These are phyloP conservation scores for Typhlomys cinereus DNA, from an alignment of 2,113 vertebrate genomes.

Conservation along the genomic window DNA sequence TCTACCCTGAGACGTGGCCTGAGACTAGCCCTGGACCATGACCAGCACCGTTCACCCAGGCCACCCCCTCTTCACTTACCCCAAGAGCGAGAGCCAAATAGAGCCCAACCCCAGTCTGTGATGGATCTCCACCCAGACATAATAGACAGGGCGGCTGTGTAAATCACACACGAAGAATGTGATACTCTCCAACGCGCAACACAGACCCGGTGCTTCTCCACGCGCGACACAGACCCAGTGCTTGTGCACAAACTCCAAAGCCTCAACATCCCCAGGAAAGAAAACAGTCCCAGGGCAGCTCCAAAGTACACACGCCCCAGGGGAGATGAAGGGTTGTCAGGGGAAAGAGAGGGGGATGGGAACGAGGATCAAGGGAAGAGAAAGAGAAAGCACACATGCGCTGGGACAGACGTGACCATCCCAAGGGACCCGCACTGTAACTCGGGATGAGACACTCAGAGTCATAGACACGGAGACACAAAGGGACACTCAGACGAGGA, in stretches of 20 bases:
- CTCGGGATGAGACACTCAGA: background rate
- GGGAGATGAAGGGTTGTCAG: no score
- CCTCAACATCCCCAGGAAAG: background rate
- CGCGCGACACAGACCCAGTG: background rate
- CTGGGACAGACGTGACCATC: background rate
- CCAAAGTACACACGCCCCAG: background rate
- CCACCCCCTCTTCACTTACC: background rate
- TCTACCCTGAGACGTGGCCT: conserved; percentile 38
- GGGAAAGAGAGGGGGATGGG: no score
- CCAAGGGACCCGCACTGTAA: background rate
- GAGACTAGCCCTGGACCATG: conserved; percentile 23
- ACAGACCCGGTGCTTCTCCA: background rate
- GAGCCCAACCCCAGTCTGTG: conserved; percentile 6
- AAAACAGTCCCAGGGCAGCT: background rate
- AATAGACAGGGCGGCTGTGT: background rate
- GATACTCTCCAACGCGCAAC: background rate
- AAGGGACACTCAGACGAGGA: background rate
- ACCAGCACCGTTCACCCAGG: background rate
- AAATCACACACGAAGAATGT: background rate
- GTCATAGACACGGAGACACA: background rate
- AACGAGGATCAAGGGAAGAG: no score
- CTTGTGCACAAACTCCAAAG: background rate
- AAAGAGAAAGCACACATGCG: no score
- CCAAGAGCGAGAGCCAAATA: background rate
- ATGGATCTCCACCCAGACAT: conserved; percentile 33